Evolutionary conservation across 1,140 invertebrate genomes (phyloP), one percentile per base, ranked within the genome.

Genomic region (Diabrotica undecimpunctata): DNA sequence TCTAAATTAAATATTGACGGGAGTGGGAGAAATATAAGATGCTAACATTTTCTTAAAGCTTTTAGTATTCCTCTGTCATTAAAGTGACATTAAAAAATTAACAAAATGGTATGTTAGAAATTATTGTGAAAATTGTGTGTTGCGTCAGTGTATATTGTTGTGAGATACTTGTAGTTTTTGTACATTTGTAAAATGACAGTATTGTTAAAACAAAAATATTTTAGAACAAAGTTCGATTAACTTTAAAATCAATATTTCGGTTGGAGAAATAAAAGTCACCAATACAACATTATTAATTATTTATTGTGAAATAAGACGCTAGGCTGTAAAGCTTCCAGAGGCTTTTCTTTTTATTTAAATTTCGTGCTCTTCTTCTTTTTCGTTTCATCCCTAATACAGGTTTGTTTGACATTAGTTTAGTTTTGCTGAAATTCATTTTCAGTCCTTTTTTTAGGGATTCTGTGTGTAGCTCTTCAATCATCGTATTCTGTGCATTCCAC

Each of bases 1-100:
- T 60, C 58, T 60, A 36, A 50, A 51, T 13, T 36, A 38, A 46
- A 60, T 51, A 13, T n/a, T 14, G 39, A 13, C n/a, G 11, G 6
- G 46, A 50, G 58, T 60, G 58, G 58, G 58, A 60, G 58, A 60
- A 51, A 38, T 60, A 60, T 60, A 60, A 60, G 50, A 50, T 60
- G 13, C 13, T 60, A 8, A 50, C 58, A 41, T 60, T 14, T 11
- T 14, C 38, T 35, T 50, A 41, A 60, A 8, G 13, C 9, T 38
- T 39, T n/a, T 51, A 60, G 58, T 60, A 13, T 60, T 51, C 58
- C 12, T 13, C 25, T 50, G 14, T 14, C 58, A 41, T 39, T 58
- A 41, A 46, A 58, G 35, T 60, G 58, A 60, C 58, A 60, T 60
- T 60, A 60, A 51, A 60, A 60, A 60, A 51, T 14, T 12, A 60